Evolutionary conservation across 2,113 vertebrate species (phyloP), one percentile per base, ranked within the genome.

Genomic region (Myrmophylax atrothorax): DNA sequence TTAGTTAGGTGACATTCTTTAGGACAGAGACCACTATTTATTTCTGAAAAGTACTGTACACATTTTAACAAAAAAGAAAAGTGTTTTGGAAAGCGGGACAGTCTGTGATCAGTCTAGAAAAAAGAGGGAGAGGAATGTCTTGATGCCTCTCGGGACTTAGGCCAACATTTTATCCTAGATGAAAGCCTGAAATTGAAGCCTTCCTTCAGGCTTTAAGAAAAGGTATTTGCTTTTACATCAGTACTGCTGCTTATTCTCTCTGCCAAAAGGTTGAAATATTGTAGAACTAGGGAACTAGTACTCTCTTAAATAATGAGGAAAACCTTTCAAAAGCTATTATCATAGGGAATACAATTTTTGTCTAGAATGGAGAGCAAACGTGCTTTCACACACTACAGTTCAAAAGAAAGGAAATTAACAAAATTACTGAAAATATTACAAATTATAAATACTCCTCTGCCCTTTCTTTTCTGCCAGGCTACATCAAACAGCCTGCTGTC

Each of bases 101-200:
- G 52, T 55, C 67, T 77, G 40, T 58, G 79, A 84, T 29, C 15
- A 68, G 72, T 20, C 52, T 67, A 69, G 63, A 84, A 87, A 58
- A 59, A 68, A 68, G 42, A 58, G 25, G 14, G 24, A 86, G 68
- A 86, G 16, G 18, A 84, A 18, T 29, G 20, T 77, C 82, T 80
- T 77, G 75, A 78, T 42, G n/a, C 33, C 44, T 83, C 79, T 88
- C 70, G 37, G 52, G 80, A 86, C 24, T 95, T 63, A 10, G 64
- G 79, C 75, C 92, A 96, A 68, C 37, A 56, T 87, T 86, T 84
- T 62, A 64, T 89, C 67, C 37, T 15, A 85, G 46, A 63, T 50
- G 50, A 96, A 93, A 85, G 42, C 52, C 82, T 77, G 73, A 90
- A 88, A 79, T 75, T 56, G 88, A 89, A 89, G 72, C 9, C 25